Conservation (phyloP, 2,797 vertebrate species). For the Hydrocynus forskahlii region DNA sequence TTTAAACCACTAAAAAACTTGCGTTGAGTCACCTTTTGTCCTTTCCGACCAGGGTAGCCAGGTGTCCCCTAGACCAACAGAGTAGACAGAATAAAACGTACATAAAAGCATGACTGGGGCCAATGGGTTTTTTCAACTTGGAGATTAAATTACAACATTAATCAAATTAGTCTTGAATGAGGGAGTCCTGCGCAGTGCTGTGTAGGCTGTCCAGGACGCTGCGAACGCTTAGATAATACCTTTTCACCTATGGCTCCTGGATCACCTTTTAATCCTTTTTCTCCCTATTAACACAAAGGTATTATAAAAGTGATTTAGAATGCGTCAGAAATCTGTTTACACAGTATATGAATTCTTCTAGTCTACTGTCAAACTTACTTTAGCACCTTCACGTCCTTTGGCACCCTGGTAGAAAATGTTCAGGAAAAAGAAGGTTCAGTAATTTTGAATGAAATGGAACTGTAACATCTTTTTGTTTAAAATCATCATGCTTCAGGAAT, state of each 20-base stretch:
- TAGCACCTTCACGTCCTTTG: constrained; percentile 24
- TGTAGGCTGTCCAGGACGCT: background rate
- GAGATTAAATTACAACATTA: background rate
- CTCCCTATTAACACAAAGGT: constrained; percentile 35
- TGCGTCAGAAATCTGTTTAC: background rate
- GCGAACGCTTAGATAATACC: background rate
- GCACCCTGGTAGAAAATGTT: constrained; percentile 11
- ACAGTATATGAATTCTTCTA: too few relatives aligned
- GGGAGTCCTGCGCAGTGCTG: background rate
- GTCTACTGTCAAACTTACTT: background rate
- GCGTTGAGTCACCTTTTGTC: constrained; percentile 14
- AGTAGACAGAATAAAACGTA: background rate
- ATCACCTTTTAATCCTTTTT: constrained; percentile 31
- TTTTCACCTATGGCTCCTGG: constrained; percentile 31
- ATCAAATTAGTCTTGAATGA: background rate
- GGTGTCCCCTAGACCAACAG: constrained; percentile 27
- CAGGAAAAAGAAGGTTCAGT: background rate
- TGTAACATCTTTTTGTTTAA: too few relatives aligned
- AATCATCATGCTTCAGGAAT: background rate
- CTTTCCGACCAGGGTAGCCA: constrained; percentile 36
- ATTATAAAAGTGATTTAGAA: background rate
- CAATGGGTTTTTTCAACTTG: background rate
- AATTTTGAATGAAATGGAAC: background rate
- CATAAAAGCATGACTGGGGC: background rate
- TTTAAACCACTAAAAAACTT: background rate